Base-by-base conservation (phyloP, 1,140 invertebrate genomes). In the Pseudomyrmex gracilis region DNA sequence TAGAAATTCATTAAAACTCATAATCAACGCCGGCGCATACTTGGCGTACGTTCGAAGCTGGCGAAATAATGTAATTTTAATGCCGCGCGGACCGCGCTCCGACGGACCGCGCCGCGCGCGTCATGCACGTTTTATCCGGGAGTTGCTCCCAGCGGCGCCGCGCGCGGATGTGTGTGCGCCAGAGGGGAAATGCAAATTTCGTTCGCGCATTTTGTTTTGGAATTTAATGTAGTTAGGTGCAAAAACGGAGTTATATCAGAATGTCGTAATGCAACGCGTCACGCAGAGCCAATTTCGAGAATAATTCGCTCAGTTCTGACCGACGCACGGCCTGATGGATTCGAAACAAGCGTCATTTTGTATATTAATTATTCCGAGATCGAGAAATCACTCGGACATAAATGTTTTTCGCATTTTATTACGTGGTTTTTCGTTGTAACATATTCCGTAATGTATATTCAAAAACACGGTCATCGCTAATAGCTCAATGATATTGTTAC, bases 1-100 rank as follows among this genome's bases (percentile, higher is more conserved):
- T 67, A 68, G 85, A 87, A 88, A 88, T 88, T 85, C 82, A 88
- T 83, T 88, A 80, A 88, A 87, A 78, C 68, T 84, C 24, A 55
- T 83, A 83, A 88, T 85, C 63, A 82, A 85, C 66, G 71, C 20
- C 34, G 73, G 8, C 45, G 61, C 51, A 60, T 83, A 83, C 63
- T 83, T 77, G 12, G 61, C 76, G 63, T 47, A 43, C 82, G 70
- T 87, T 87, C 80, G 64, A 24, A 78, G 63, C 55, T 73, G 58
- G 63, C 53, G 74, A 64, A 60, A 45, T 87, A 85, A 87, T 85
- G 71, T 71, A 87, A 88, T 88, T 88, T 87, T 85, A 85, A 87
- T 82, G 70, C 66, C 58, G 82, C 47, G 63, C 61, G 51, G 63
- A 43, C 20, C 73, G 60, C 43, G 55, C 51, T 22, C 53, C 58